These are phyloP conservation scores for Heteractis magnifica DNA, from an alignment of 92 coral and sea anemone genomes.

Conservation along the genomic window DNA sequence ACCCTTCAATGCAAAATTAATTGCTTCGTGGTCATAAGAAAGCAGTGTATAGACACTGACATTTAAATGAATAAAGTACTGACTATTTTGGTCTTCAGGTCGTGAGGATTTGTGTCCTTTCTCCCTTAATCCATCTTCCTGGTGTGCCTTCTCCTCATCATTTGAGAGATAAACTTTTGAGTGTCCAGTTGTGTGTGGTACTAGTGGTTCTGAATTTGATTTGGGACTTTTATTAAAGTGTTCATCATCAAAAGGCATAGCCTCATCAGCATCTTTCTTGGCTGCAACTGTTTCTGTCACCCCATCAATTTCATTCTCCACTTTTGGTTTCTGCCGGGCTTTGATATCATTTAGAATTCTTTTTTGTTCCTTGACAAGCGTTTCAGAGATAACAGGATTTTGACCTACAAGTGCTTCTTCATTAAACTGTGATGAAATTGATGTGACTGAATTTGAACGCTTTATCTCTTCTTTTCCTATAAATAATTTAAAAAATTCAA, in stretches of 20 bases:
- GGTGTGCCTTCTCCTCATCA: background rate
- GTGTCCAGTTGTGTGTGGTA: slow-evolving; percentile 2
- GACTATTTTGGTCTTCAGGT: too few relatives aligned
- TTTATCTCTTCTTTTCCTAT: background rate
- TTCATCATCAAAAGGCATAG: slow-evolving; percentile 14
- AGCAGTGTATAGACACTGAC: too few relatives aligned
- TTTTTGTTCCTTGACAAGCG: slow-evolving; percentile 39
- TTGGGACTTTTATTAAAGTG: slow-evolving; percentile 20
- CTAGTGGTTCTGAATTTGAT: background rate
- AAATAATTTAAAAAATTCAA: background rate
- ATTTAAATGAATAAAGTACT: too few relatives aligned
- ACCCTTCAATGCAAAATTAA: too few relatives aligned
- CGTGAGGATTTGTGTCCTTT: background rate
- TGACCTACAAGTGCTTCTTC: slow-evolving; percentile 3
- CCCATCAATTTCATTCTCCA: background rate
- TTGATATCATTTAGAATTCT: slow-evolving; percentile 23
- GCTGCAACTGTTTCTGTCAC: background rate
- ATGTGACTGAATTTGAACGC: slow-evolving; percentile 26
- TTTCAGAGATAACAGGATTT: background rate
- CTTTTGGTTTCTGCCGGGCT: slow-evolving; percentile 8
- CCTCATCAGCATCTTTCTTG: slow-evolving; percentile 13
- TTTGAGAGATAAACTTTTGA: slow-evolving; percentile 5
- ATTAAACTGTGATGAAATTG: background rate
- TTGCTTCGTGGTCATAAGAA: too few relatives aligned
- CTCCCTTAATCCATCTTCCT: background rate